Evolutionary conservation across 2,113 vertebrate species (phyloP).

Genomic region (Gallinago undulata): DNA sequence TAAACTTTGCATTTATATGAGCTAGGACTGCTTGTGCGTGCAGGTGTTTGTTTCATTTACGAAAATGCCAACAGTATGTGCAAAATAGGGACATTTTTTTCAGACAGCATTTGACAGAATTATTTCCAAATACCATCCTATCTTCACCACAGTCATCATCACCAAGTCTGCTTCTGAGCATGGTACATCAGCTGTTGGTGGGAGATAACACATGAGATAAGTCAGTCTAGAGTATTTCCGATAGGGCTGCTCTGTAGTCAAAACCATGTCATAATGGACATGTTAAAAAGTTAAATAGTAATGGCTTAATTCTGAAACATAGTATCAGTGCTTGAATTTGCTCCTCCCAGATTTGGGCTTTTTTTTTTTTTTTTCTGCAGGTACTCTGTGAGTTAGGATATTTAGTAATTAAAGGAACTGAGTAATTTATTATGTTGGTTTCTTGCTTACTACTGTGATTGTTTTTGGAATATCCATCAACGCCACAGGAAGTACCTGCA

Average conservation of each 20-base stretch:
- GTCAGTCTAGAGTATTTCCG: background rate
- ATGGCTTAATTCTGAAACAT: background rate
- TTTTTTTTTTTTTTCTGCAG: background rate
- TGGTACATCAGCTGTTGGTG: background rate
- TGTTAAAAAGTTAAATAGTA: background rate
- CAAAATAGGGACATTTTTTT: background rate
- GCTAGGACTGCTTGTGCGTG: background rate
- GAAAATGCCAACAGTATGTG: constrained; percentile 13
- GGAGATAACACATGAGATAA: background rate
- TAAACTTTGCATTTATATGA: constrained; percentile 47
- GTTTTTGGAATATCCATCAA: background rate
- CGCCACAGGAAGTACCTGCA: background rate
- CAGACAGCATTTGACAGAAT: background rate
- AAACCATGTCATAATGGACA: background rate
- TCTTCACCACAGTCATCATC: background rate
- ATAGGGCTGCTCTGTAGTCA: background rate
- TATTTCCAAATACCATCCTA: background rate
- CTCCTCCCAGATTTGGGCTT: background rate
- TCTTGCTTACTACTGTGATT: background rate
- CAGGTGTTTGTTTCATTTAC: constrained; percentile 44
- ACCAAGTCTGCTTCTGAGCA: background rate
- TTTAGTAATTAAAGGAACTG: background rate
- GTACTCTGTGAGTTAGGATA: background rate
- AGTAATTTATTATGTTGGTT: background rate
- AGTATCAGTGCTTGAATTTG: background rate